A percentile compares a stretch with the other conserved stretches of the same genome.
phyloP scores from a whole-genome alignment of 2,888 invertebrate species.

The Lucinisca nassula region DNA sequence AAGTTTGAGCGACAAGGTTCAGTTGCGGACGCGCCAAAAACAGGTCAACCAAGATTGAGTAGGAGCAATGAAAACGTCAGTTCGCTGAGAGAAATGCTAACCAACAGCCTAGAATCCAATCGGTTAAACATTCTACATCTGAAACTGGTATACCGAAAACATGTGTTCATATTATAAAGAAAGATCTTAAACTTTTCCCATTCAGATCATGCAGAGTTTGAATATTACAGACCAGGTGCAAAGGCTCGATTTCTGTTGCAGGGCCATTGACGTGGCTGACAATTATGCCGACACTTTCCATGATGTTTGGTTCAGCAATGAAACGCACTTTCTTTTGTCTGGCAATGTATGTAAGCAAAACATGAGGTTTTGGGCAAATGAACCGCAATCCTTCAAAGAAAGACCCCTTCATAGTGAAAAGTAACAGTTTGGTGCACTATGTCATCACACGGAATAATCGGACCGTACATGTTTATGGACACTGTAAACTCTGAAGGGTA shows the following conservation, averaged over 20 bases:
- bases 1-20: slow-evolving; percentile 33
- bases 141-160: neutral
- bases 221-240: slow-evolving; percentile 10
- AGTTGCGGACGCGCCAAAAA: slow-evolving; percentile 31
- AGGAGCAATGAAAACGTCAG: neutral
- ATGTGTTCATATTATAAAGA: slow-evolving; percentile 23
- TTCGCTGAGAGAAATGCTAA: too few relatives aligned
- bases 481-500: slow-evolving; percentile 32
- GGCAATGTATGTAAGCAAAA: slow-evolving; percentile 40
- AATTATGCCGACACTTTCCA: slow-evolving; percentile 35
- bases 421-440: slow-evolving; percentile 49
- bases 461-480: slow-evolving; percentile 14
- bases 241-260: slow-evolving; percentile 11
- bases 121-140: too few relatives aligned
- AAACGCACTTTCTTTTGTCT: slow-evolving; percentile 34
- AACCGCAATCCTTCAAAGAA: slow-evolving; percentile 42
- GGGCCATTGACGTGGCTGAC: slow-evolving; percentile 22
- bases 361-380: slow-evolving; percentile 25
- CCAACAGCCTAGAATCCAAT: too few relatives aligned
- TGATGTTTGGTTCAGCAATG: slow-evolving; percentile 32
- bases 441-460: slow-evolving; percentile 34
- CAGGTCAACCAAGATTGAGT: slow-evolving; percentile 27
- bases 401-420: slow-evolving; percentile 36
- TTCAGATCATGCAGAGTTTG: slow-evolving; percentile 33
- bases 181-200: slow-evolving; percentile 17